phyloP scores from a whole-genome alignment of 2,113 vertebrate genomes.

The Hippolais icterina region DNA sequence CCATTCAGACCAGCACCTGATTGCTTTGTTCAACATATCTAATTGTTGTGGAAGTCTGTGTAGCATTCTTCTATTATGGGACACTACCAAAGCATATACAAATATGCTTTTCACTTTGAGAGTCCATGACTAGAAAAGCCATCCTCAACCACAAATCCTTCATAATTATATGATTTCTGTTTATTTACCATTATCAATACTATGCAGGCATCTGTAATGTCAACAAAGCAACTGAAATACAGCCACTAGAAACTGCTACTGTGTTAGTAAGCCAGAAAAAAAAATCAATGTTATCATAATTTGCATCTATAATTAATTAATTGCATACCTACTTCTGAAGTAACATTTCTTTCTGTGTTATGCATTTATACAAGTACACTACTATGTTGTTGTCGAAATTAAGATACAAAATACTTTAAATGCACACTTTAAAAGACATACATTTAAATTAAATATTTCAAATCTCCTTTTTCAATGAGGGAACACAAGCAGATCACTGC shows the following conservation, averaged over 20 bases:
- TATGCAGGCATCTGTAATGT: background rate
- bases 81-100: background rate
- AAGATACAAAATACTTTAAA: background rate
- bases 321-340: background rate
- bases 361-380: background rate
- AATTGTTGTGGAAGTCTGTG: background rate
- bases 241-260: background rate
- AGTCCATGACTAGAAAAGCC: background rate
- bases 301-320: background rate
- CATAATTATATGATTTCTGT: background rate
- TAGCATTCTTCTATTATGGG: background rate
- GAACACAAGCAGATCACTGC: background rate
- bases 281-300: background rate
- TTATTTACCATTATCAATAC: background rate
- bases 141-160: background rate
- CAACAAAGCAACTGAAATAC: background rate
- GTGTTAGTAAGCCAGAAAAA: background rate
- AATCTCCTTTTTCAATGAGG: background rate
- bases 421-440: background rate
- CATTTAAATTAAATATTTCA: background rate
- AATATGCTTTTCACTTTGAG: background rate
- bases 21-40: background rate
- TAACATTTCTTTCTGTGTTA: background rate
- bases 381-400: background rate
- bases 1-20: background rate